Evolutionary conservation across 2,888 invertebrate genomes (phyloP), one percentile per base, ranked within the genome.

Genomic region (Atethmia centrago): DNA sequence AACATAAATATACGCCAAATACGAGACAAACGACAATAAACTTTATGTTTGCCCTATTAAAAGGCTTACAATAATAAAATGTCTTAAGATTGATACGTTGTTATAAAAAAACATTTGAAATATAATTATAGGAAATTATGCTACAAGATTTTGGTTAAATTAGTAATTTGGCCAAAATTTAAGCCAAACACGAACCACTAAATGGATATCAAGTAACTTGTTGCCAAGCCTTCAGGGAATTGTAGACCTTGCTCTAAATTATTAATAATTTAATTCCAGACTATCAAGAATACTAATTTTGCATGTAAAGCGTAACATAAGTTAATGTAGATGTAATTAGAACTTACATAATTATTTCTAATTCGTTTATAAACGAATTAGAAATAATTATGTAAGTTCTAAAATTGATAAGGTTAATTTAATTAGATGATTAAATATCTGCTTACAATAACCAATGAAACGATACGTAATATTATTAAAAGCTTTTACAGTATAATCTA

Each of bases 381-480:
- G 10, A 21, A 74, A 49, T 51, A n/a, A n/a, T n/a, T n/a, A n/a
- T n/a, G n/a, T n/a, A 47, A 36, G 21, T 40, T 21, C 1, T 47
- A 9, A 47, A 40, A 40, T 56, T 31, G 1, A 45, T 31, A 21
- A 45, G 10, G 16, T 45, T 25, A 53, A 31, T 56, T 47, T 19
- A 47, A 40, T 31, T 49, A 2, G 0, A 14, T 58, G 21, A 31
- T 28, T 59, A 16, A 45, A n/a, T 25, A 31, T 25, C 2, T 61
- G 16, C 59, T 47, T 36, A 59, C 61, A 71, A 86, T 67, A 86
- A 74, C 85, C 74, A 85, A 75, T 74, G 31, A 79, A 77, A 75
- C 40, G 10, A 70, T 73, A 58, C 28, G 49, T 53, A 49, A 53
- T 62, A 68, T 71, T 51, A 66, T 62, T 74, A 74, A 69, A 86